These are phyloP conservation scores for Rhorus exstirpatorius DNA, from an alignment of 2,888 invertebrate species.

Conservation along the genomic window DNA sequence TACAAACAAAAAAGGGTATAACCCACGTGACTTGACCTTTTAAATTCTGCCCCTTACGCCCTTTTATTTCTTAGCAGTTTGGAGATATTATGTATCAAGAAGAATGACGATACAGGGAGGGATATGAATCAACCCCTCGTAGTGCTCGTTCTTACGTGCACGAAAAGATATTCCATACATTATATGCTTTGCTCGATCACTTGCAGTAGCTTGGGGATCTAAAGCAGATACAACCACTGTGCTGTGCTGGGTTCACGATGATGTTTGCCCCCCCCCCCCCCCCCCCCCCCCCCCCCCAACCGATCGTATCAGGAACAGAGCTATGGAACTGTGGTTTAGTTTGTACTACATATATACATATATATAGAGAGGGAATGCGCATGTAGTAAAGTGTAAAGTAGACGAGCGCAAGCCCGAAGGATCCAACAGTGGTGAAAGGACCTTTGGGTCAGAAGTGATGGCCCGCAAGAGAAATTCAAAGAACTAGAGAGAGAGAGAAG, in stretches of 20 bases:
- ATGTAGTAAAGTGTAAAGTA: slow-evolving; percentile 25
- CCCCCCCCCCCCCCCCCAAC: slow-evolving; percentile 6
- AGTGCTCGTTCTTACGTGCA: neutral
- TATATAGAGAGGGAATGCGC: slow-evolving; percentile 27
- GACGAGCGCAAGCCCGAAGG: slow-evolving; percentile 37
- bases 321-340: slow-evolving; percentile 20
- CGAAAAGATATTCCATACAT: slow-evolving; percentile 44
- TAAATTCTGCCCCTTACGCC: slow-evolving; percentile 15
- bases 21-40: neutral
- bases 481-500: slow-evolving; percentile 18
- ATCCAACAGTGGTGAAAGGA: slow-evolving; percentile 60
- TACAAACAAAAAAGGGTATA: slow-evolving; percentile 3
- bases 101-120: slow-evolving; percentile 46
- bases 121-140: slow-evolving; percentile 62
- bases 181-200: slow-evolving; percentile 37
- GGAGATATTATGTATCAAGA: slow-evolving; percentile 15
- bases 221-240: slow-evolving; percentile 42
- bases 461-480: slow-evolving; percentile 62
- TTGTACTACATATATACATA: slow-evolving; percentile 4
- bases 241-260: slow-evolving; percentile 39
- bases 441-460: slow-evolving; percentile 64
- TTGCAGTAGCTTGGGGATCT: slow-evolving; percentile 24
- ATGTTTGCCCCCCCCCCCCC: slow-evolving; percentile 49
- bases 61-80: neutral
- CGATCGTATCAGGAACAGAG: slow-evolving; percentile 52